These are phyloP conservation scores for Tetragonisca angustula DNA, from an alignment of 2,888 invertebrate species.

Conservation along the genomic window DNA sequence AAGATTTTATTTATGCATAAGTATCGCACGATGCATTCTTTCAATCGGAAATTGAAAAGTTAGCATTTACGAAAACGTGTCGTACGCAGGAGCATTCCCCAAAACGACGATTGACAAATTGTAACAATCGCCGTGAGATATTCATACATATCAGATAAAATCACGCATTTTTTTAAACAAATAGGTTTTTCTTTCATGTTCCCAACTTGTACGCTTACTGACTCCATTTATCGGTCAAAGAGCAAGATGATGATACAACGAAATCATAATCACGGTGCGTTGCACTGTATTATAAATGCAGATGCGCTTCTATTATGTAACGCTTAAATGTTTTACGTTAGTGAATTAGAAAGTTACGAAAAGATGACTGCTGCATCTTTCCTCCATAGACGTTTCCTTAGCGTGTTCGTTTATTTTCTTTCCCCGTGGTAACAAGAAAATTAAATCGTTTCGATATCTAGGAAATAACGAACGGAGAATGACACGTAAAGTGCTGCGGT, in stretches of 20 bases:
- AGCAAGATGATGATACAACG: not conserved
- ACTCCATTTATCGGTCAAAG: not conserved
- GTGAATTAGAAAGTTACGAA: slow-evolving; percentile 22
- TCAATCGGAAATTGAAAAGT: slow-evolving; percentile 4
- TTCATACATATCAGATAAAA: not conserved
- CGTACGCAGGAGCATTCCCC: not conserved
- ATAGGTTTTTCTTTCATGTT: not conserved
- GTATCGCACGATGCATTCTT: not conserved
- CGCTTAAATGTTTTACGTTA: slow-evolving; percentile 38
- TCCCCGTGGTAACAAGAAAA: not conserved
- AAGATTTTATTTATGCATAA: slow-evolving; percentile 9
- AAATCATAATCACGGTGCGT: slow-evolving; percentile 13
- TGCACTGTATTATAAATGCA: slow-evolving; percentile 23
- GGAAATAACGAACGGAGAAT: not conserved
- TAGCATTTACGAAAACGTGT: not conserved
- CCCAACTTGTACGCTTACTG: not conserved
- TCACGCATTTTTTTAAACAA: not conserved
- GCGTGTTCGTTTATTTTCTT: not conserved
- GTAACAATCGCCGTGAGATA: not conserved
- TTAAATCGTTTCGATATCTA: slow-evolving; percentile 2
- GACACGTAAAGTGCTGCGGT: not conserved
- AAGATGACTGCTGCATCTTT: not conserved
- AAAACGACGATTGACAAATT: not conserved
- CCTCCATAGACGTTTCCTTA: not conserved
- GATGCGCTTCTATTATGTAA: slow-evolving; percentile 57